Evolutionary conservation across 2,113 vertebrate species (phyloP), one percentile per base, ranked within the genome.

Genomic region (Microtus oregoni): DNA sequence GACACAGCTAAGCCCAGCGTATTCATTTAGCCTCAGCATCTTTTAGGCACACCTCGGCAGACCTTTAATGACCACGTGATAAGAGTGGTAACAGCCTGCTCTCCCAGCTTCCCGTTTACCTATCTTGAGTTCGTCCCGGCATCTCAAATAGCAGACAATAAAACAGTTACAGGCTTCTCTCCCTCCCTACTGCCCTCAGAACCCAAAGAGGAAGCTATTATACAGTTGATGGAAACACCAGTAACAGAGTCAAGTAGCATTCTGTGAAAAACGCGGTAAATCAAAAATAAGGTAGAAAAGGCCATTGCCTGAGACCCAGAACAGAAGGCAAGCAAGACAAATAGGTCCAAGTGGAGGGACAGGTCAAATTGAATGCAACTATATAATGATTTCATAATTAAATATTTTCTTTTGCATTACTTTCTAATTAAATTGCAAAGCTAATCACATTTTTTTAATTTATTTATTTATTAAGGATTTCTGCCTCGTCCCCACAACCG

Each of bases 351-450:
- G 79, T 30, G 50, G 20, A 3, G 50, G 55, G 86, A 67, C 7
- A 47, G 75, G 32, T 68, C 30, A 47, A 75, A 73, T 67, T 32
- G 38, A 95, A 81, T 52, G 24, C 30, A 89, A 41, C n/a, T 50
- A 28, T 55, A 78, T 78, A 73, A 44, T 13, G 77, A 96, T 93
- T 63, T 38, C 30, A 88, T 93, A 93, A 95, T 93, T 85, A 94
- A 92, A 47, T 63, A 90, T 94, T 95, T 98, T 96, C 47, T 86
- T 86, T 94, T 65, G 77, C 28, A 70, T 90, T 93, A n/a, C 86
- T 79, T 86, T 96, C 52, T 91, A 89, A 92, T 95, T 96, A 94
- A 95, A 75, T 86, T 55, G 52, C 77, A 78, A 95, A 78, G 35
- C 50, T 50, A 92, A 90, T 63, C 67, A 50, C 52, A 72, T 93